Conservation (phyloP, 1,140 invertebrate species). For the Wiebesia pumilae region DNA sequence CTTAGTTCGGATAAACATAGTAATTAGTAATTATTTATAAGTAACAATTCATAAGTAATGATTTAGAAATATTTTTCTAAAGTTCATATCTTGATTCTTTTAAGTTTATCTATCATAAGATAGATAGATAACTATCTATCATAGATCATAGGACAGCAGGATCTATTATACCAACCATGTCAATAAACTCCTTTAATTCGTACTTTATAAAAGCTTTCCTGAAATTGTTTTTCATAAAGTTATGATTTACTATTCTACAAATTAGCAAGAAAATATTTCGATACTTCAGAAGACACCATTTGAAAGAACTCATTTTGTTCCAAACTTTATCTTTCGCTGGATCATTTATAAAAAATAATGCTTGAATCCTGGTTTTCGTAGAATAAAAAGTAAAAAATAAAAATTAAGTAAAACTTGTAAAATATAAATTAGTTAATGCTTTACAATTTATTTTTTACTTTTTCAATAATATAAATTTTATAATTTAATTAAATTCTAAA, state of each 20-base stretch:
- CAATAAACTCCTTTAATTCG: background rate
- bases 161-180: background rate
- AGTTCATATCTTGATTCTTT: too few species aligned
- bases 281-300: background rate
- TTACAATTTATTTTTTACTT: too few species aligned
- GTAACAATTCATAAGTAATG: too few species aligned
- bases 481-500: too few species aligned
- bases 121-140: too few species aligned
- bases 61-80: too few species aligned
- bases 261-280: background rate
- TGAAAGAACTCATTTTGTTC: background rate
- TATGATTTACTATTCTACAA: background rate
- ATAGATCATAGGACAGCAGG: background rate
- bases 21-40: too few species aligned
- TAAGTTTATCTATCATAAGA: too few species aligned
- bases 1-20: background rate
- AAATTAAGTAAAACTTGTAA: too few species aligned
- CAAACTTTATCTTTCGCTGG: background rate
- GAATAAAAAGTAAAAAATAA: background rate
- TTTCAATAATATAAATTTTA: too few species aligned
- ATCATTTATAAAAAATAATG: background rate
- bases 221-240: background rate
- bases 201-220: background rate
- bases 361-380: background rate
- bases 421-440: too few species aligned